Percentiles rank a stretch among this genome's conserved stretches.
Conservation (phyloP, 2,888 invertebrate genomes). For the Diploptera punctata region DNA sequence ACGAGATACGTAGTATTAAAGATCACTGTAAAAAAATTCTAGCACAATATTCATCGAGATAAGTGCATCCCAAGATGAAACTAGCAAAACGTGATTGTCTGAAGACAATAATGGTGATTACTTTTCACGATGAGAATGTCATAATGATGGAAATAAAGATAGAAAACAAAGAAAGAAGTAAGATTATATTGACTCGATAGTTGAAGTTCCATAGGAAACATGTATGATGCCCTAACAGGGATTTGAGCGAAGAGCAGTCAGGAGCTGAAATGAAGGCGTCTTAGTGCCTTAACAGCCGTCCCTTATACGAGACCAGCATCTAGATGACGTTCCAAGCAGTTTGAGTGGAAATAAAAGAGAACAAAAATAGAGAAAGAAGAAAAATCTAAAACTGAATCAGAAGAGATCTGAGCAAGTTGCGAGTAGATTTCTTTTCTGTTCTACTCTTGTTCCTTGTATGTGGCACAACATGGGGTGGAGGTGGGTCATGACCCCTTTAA, state of each 20-base stretch:
- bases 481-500: conserved; percentile 13
- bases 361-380: not conserved
- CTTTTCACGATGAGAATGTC: too few species aligned
- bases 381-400: conserved; percentile 16
- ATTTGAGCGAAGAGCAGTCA: not conserved
- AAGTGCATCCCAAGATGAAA: too few species aligned
- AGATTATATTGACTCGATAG: too few species aligned
- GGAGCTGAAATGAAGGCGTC: conserved; percentile 3
- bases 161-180: too few species aligned
- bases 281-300: not conserved
- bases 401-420: conserved; percentile 8
- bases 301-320: not conserved
- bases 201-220: not conserved
- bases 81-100: too few species aligned
- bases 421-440: conserved; percentile 7
- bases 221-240: not conserved
- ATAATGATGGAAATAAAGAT: too few species aligned
- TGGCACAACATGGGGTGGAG: not conserved
- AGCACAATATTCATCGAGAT: too few species aligned
- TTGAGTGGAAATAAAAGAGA: not conserved
- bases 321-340: not conserved
- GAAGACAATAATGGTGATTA: too few species aligned
- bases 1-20: too few species aligned
- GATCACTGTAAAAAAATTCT: too few species aligned
- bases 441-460: not conserved